Evolutionary conservation across 92 coral and sea anemone species (phyloP).

Genomic region (Epizoanthus fatuus): DNA sequence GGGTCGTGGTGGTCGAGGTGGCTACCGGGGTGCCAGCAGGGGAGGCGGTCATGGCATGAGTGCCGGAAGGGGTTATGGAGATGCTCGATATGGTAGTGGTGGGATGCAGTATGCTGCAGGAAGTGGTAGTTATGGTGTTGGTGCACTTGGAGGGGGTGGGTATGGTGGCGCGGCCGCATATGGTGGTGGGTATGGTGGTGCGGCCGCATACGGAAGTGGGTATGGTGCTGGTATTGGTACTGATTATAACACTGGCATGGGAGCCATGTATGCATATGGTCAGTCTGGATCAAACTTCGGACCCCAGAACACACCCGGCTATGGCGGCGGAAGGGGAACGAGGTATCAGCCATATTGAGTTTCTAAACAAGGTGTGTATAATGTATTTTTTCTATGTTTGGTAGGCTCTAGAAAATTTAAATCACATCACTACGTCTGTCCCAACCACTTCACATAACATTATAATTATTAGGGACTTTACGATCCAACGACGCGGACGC

Average conservation of each 20-base stretch:
- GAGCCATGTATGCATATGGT: constrained; percentile 23
- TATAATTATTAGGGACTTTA: no score
- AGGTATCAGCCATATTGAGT: no score
- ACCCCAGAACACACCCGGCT: background rate
- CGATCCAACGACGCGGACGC: no score
- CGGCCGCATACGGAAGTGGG: constrained; percentile 13
- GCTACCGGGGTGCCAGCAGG: constrained; percentile 34
- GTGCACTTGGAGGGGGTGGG: constrained; percentile 4
- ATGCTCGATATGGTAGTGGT: constrained; percentile 31
- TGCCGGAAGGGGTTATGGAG: constrained; percentile 38
- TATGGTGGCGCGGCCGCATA: background rate
- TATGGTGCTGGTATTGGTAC: background rate
- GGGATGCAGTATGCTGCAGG: constrained; percentile 1
- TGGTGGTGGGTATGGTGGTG: constrained; percentile 28
- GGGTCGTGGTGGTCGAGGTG: constrained; percentile 65
- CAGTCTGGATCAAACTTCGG: constrained; percentile 24
- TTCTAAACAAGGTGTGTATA: no score
- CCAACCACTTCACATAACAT: no score
- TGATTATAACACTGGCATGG: background rate
- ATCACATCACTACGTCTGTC: no score
- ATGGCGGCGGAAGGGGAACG: background rate
- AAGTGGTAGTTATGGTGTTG: background rate
- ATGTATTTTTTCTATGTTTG: no score
- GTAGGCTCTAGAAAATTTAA: no score
- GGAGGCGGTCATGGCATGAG: constrained; percentile 27